These are phyloP conservation scores for Oncorhynchus clarkii DNA, from an alignment of 2,113 vertebrate genomes.

Conservation along the genomic window DNA sequence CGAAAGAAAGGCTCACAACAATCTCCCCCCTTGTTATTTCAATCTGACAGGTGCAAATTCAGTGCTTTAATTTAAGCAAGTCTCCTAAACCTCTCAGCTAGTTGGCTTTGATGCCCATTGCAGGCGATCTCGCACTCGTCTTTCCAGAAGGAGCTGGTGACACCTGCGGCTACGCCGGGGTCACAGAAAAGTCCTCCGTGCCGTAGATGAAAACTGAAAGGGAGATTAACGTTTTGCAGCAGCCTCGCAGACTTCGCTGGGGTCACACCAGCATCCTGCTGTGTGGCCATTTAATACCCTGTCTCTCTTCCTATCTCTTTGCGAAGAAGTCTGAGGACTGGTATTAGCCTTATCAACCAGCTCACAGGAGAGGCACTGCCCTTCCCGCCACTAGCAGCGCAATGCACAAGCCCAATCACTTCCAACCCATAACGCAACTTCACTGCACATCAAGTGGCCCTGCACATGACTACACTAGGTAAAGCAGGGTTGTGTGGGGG, in stretches of 20 bases:
- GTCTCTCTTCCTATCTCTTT: constrained; percentile 13
- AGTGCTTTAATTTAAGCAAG: constrained; percentile 12
- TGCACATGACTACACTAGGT: not conserved
- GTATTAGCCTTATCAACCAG: not conserved
- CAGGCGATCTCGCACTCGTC: constrained; percentile 1
- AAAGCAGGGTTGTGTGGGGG: not conserved
- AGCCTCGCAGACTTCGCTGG: not conserved
- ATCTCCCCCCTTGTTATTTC: not conserved
- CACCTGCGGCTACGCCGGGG: constrained; percentile 4
- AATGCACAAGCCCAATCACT: not conserved
- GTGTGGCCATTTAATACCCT: constrained; percentile 18
- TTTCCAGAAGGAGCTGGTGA: constrained; percentile 7
- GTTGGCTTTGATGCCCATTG: constrained; percentile 14
- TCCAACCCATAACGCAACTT: not conserved
- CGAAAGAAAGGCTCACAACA: constrained; percentile 12
- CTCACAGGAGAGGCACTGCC: not conserved
- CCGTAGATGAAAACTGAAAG: constrained; percentile 31
- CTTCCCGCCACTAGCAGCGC: no score
- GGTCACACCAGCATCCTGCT: not conserved
- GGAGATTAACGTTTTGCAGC: constrained; percentile 9
- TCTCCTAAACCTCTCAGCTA: not conserved
- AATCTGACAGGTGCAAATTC: not conserved
- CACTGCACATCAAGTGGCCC: not conserved
- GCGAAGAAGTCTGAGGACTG: not conserved
- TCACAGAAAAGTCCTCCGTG: constrained; percentile 19